phyloP scores from a whole-genome alignment of 2,888 invertebrate genomes.

The Odontothrips loti region DNA sequence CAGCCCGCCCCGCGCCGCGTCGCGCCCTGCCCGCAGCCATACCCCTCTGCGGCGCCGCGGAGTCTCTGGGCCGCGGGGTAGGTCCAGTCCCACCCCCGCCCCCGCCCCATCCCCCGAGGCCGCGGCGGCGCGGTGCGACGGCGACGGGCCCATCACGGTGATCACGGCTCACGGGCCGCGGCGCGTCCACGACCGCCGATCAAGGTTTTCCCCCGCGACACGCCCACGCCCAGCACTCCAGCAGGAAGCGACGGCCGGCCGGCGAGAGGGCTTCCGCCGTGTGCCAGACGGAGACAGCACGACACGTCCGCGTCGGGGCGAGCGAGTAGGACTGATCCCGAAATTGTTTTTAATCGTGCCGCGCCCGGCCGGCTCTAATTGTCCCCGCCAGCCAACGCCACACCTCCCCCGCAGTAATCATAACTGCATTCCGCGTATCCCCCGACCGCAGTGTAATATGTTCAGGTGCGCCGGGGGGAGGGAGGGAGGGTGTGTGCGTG shows the following conservation, averaged over 20 bases:
- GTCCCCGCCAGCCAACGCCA: not conserved
- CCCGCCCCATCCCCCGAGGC: not conserved
- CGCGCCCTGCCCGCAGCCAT: not conserved
- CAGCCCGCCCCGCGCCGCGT: not conserved
- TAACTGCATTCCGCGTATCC: not conserved
- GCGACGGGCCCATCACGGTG: not conserved
- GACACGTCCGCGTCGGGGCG: too few relatives aligned
- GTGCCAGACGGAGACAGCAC: too few relatives aligned
- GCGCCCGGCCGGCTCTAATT: not conserved
- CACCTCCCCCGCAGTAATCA: not conserved
- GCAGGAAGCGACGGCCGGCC: too few relatives aligned
- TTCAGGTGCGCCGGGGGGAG: not conserved
- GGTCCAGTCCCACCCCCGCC: not conserved
- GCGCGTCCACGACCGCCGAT: not conserved
- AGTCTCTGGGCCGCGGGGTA: not conserved
- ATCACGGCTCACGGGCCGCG: not conserved
- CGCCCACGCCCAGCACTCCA: not conserved
- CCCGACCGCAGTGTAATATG: not conserved
- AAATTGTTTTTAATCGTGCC: slow-evolving; percentile 2
- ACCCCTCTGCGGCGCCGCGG: not conserved
- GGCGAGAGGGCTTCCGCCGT: too few relatives aligned
- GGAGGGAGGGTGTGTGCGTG: not conserved
- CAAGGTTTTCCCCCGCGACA: not conserved
- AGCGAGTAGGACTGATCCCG: not conserved
- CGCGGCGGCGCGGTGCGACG: not conserved